Percentiles rank a stretch among this genome's conserved stretches.
phyloP scores from a whole-genome alignment of 2,113 vertebrate genomes.

The Mastomys coucha region DNA sequence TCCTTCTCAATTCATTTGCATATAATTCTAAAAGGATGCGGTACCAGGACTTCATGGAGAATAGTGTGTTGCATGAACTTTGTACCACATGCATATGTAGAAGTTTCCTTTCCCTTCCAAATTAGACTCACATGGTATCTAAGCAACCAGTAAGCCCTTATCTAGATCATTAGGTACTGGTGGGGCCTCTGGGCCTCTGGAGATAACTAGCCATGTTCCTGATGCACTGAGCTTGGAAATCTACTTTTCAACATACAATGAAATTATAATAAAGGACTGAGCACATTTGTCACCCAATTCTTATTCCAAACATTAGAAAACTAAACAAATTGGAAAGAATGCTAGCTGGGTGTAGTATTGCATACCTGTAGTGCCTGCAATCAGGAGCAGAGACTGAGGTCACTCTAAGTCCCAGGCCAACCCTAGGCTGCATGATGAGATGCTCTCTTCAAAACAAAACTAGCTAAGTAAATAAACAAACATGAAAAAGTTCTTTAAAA shows the following conservation, averaged over 20 bases:
- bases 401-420: not conserved
- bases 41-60: constrained; percentile 10
- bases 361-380: not conserved
- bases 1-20: not conserved
- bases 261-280: not conserved
- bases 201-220: not conserved
- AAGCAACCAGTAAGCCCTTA: constrained; percentile 59
- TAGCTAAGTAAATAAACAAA: too few relatives aligned
- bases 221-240: not conserved
- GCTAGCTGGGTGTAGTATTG: too few relatives aligned
- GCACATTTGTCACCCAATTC: not conserved
- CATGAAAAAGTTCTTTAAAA: not conserved
- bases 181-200: not conserved
- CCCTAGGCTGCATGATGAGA: not conserved
- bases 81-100: constrained; percentile 18
- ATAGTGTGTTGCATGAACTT: not conserved
- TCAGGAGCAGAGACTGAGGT: not conserved
- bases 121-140: constrained; percentile 64
- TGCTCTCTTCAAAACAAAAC: not conserved
- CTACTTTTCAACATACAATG: not conserved
- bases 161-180: not conserved
- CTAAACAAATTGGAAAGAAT: not conserved
- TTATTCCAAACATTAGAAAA: not conserved
- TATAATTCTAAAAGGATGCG: not conserved
- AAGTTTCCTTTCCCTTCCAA: constrained; percentile 43